Evolutionary conservation across 2,113 vertebrate species (phyloP).

Genomic region (Brachirus orientalis): DNA sequence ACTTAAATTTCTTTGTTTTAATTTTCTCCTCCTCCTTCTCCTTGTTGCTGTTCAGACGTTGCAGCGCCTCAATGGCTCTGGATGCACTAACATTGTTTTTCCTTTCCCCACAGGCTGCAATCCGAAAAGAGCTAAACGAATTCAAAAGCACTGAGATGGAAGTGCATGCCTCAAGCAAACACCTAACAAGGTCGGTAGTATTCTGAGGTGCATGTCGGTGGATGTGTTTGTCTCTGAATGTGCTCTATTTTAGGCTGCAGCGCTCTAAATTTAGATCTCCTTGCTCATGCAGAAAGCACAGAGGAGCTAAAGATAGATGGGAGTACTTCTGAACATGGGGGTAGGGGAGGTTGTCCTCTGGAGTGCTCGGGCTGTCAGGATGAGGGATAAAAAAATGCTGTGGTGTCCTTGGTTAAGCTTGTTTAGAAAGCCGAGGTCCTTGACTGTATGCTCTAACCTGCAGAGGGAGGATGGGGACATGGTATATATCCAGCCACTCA

Average conservation of each 20-base stretch:
- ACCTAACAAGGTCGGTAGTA: slow-evolving; percentile 94
- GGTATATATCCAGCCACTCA: not conserved
- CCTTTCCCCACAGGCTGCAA: slow-evolving; percentile 87
- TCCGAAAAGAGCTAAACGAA: slow-evolving; percentile 98
- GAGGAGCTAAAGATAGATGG: slow-evolving; percentile 73
- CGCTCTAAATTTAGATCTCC: slow-evolving; percentile 72
- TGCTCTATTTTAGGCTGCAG: slow-evolving; percentile 64
- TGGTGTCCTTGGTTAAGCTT: slow-evolving; percentile 49
- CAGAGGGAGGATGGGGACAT: slow-evolving; percentile 14
- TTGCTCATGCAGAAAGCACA: slow-evolving; percentile 17
- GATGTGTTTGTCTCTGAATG: not conserved
- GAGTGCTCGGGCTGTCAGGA: slow-evolving; percentile 2
- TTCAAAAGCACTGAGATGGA: slow-evolving; percentile 99
- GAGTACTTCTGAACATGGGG: slow-evolving; percentile 26
- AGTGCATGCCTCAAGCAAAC: slow-evolving; percentile 97
- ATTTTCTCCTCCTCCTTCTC: slow-evolving; percentile 9
- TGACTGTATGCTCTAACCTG: slow-evolving; percentile 41
- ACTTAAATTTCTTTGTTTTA: not conserved
- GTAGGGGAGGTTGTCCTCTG: slow-evolving; percentile 40
- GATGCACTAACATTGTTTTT: slow-evolving; percentile 41
- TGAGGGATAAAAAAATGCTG: slow-evolving; percentile 52
- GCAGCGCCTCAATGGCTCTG: not conserved
- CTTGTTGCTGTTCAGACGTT: slow-evolving; percentile 29
- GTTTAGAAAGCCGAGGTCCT: slow-evolving; percentile 25
- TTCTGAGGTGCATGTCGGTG: slow-evolving; percentile 4